A percentile compares a stretch with the other conserved stretches of the same genome.
phyloP scores from a whole-genome alignment of 1,140 invertebrate species.

The Notospermus geniculatus region DNA sequence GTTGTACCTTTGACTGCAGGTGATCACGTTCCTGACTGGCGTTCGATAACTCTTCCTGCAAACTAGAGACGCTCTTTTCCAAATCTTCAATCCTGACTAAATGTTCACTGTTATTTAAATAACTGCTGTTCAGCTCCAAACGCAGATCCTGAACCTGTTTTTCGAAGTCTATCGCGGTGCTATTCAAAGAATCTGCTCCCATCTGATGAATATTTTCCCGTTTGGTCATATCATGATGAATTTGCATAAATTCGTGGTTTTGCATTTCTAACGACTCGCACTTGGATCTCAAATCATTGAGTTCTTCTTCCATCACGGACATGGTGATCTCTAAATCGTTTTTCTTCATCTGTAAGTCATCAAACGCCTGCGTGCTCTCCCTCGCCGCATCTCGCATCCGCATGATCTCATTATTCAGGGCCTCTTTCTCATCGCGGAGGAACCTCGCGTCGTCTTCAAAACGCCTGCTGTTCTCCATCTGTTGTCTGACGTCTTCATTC shows the following conservation, averaged over 20 bases:
- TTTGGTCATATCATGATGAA: not conserved
- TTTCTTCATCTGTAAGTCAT: conserved; percentile 5
- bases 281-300: not conserved
- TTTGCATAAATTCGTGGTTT: conserved; percentile 1
- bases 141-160: not conserved
- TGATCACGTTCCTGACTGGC: not conserved
- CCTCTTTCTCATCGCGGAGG: not conserved
- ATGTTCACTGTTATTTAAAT: not conserved
- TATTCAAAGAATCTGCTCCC: not conserved
- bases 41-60: not conserved
- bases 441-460: not conserved
- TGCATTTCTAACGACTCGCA: conserved; percentile 2
- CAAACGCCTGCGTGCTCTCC: not conserved
- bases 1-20: not conserved
- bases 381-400: no score
- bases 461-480: not conserved
- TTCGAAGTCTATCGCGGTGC: not conserved
- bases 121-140: not conserved
- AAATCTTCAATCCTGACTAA: not conserved
- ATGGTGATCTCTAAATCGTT: conserved; percentile 5
- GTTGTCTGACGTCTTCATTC: not conserved
- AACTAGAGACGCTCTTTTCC: not conserved
- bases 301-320: conserved; percentile 3
- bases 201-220: not conserved
- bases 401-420: conserved; percentile 14